phyloP scores from a whole-genome alignment of 1,140 invertebrate species.

The Drosophila rufa region DNA sequence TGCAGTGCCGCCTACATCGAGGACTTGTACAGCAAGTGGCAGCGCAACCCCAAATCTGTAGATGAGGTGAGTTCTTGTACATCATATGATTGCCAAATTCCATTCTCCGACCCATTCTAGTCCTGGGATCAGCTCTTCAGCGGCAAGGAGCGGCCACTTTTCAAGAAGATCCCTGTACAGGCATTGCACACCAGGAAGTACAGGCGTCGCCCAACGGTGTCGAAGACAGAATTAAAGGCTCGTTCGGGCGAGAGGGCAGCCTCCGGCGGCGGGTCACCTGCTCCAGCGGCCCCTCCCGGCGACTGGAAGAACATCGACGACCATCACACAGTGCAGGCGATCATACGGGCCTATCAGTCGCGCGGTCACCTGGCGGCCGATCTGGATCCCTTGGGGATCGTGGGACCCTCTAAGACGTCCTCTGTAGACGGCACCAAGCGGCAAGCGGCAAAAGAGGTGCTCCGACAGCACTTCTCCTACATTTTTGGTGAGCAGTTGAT shows the following conservation, averaged over 20 bases:
- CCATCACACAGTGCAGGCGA: constrained; percentile 98
- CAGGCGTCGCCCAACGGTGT: neutral
- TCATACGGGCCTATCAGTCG: constrained; percentile 98
- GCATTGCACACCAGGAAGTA: neutral
- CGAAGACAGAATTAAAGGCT: neutral
- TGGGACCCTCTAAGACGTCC: constrained; percentile 31
- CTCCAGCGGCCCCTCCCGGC: constrained; percentile 18
- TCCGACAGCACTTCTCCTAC: constrained; percentile 66
- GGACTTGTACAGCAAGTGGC: constrained; percentile 47
- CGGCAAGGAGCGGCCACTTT: constrained; percentile 11
- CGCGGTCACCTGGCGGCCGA: constrained; percentile 97
- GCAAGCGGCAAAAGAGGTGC: constrained; percentile 81
- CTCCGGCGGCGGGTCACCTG: neutral
- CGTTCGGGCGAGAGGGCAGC: constrained; percentile 2
- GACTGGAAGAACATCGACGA: constrained; percentile 98
- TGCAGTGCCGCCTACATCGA: constrained; percentile 55
- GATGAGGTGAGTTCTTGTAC: constrained; percentile 12
- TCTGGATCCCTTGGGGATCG: constrained; percentile 95
- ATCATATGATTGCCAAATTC: no score
- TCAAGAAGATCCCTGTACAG: neutral
- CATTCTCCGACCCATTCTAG: neutral
- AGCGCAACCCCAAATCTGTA: constrained; percentile 42
- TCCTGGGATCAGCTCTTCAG: constrained; percentile 55
- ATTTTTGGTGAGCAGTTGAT: constrained; percentile 48
- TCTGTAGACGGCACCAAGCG: constrained; percentile 84